These are phyloP conservation scores for Trichoplusia ni DNA, from an alignment of 1,140 invertebrate genomes.

Conservation along the genomic window DNA sequence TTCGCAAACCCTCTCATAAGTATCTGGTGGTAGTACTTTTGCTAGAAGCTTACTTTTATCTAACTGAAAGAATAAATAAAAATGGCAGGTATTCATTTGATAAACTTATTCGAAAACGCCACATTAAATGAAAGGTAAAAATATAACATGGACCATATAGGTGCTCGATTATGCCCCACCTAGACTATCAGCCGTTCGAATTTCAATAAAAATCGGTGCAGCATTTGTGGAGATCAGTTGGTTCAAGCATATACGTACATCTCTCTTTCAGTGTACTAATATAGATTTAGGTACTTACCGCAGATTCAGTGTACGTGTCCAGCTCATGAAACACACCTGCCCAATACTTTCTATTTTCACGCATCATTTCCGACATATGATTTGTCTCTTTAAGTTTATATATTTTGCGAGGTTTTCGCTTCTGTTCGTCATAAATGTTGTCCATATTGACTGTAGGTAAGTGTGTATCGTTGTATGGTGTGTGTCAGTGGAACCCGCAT, in stretches of 20 bases:
- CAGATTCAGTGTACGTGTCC: conserved; percentile 35
- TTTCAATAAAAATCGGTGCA: too few relatives aligned
- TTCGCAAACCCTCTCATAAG: conserved; percentile 64
- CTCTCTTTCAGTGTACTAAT: too few relatives aligned
- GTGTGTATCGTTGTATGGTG: background rate
- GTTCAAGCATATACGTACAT: too few relatives aligned
- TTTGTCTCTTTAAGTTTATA: conserved; percentile 44
- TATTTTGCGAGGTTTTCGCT: conserved; percentile 53
- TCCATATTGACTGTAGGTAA: conserved; percentile 2
- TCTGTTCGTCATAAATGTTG: conserved; percentile 1
- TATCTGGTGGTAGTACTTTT: conserved; percentile 61
- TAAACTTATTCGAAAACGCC: too few relatives aligned
- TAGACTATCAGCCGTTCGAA: too few relatives aligned
- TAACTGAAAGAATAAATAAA: conserved; percentile 35
- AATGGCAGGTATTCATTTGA: background rate
- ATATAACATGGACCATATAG: too few relatives aligned
- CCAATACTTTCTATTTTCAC: conserved; percentile 68
- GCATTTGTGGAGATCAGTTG: too few relatives aligned
- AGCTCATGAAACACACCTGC: conserved; percentile 51
- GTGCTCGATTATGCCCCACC: too few relatives aligned
- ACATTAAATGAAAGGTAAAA: too few relatives aligned
- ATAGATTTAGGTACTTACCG: conserved; percentile 54
- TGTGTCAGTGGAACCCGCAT: conserved; percentile 24
- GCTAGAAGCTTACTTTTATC: conserved; percentile 58
- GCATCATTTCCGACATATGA: conserved; percentile 57